A percentile compares a stretch with the other conserved stretches of the same genome.
Conservation (phyloP, 1,140 invertebrate genomes). For the Oryctes rhinoceros region DNA sequence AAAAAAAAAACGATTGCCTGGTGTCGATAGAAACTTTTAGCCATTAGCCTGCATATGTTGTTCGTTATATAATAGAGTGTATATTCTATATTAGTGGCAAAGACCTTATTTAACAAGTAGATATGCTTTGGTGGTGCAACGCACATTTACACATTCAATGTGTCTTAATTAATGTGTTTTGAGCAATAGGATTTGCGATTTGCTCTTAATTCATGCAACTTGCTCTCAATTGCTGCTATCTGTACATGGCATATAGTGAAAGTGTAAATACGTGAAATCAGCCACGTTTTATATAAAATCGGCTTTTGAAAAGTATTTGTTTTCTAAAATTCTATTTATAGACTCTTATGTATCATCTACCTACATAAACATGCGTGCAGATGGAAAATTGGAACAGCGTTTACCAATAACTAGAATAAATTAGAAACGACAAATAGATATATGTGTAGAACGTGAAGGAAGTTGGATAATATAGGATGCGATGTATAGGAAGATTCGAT, state of each 20-base stretch:
- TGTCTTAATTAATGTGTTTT: constrained; percentile 6
- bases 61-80: not conserved
- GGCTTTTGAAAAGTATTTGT: constrained; percentile 5
- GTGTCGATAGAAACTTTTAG: not conserved
- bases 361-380: not conserved
- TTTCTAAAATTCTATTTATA: constrained; percentile 16
- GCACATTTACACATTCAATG: not conserved
- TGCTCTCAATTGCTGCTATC: not conserved
- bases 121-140: constrained; percentile 8
- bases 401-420: too few species aligned
- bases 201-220: not conserved
- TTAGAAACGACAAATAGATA: too few species aligned
- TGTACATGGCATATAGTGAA: not conserved
- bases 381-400: too few species aligned
- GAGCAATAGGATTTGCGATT: constrained; percentile 14
- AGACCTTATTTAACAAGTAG: constrained; percentile 1
- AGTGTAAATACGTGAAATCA: constrained; percentile 10
- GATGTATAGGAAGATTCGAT: too few species aligned
- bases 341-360: not conserved
- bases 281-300: constrained; percentile 4
- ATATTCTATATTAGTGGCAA: constrained; percentile 12
- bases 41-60: not conserved
- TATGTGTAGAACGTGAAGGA: too few species aligned
- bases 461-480: too few species aligned
- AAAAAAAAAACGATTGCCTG: not conserved